Conservation (phyloP, 2,113 vertebrate species). For the Halichoerus grypus region DNA sequence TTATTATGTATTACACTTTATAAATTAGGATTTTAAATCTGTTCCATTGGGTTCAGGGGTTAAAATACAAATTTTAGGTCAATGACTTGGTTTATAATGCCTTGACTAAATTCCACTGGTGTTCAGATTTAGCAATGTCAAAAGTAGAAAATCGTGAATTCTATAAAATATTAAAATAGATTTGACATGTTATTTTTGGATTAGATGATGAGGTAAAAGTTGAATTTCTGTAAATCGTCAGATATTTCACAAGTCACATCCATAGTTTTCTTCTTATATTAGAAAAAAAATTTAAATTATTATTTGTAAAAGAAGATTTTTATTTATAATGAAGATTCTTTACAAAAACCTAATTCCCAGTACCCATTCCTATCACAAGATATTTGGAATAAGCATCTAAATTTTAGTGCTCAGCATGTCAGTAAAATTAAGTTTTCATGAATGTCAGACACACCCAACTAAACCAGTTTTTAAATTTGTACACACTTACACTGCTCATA, state of each 20-base stretch:
- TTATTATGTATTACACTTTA: constrained; percentile 37
- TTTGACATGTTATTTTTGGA: not conserved
- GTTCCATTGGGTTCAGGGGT: not conserved
- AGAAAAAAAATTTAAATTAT: constrained; percentile 21
- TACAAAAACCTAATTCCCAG: constrained; percentile 10
- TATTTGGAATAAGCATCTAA: constrained; percentile 50
- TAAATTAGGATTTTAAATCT: not conserved
- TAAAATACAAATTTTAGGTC: constrained; percentile 51
- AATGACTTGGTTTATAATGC: constrained; percentile 44
- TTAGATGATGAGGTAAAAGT: not conserved
- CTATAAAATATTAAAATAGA: constrained; percentile 14
- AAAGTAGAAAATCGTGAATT: constrained; percentile 32
- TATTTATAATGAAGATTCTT: constrained; percentile 29
- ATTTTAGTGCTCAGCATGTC: constrained; percentile 55
- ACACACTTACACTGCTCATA: constrained; percentile 84
- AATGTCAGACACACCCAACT: constrained; percentile 83
- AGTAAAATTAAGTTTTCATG: constrained; percentile 74
- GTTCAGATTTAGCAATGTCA: constrained; percentile 37
- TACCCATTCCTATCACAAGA: constrained; percentile 1
- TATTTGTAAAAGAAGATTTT: not conserved
- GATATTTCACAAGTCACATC: constrained; percentile 21
- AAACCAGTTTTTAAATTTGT: constrained; percentile 88
- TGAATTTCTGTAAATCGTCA: constrained; percentile 30
- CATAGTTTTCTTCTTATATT: not conserved
- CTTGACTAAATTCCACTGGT: not conserved